Base-by-base conservation (phyloP, 1,140 invertebrate genomes). In the Zaprionus davidi region DNA sequence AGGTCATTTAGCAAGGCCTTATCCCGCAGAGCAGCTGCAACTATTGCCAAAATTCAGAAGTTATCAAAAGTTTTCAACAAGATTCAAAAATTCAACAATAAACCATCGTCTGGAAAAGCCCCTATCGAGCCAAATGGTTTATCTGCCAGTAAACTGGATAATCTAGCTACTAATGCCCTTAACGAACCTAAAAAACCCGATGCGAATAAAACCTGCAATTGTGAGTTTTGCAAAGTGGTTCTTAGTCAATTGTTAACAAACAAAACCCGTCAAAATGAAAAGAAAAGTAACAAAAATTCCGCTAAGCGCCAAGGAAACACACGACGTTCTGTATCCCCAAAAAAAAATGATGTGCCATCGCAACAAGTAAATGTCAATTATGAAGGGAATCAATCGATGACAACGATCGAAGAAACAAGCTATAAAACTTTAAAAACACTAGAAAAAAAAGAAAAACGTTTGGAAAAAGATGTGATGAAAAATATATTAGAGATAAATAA, bases 11-110 rank as follows among this genome's bases (percentile, higher is more conserved):
- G 66, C 34, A 75, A 75, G 24, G 13, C 72, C 0, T 20, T 75
- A 12, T 64, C 72, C 4, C 66, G 67, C 0, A 62, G 51, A 28
- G 72, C 72, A 20, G 72, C 53, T 26, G 67, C 66, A 11, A 63
- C 72, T 31, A 70, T 75, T n/a, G 64, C 31, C 51, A 75, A 71
- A 71, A 63, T 75, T 36, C 72, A 70, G 41, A 75, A 64, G n/a
- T 31, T 75, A 1, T 70, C 72, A n/a, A 70, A 64, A 51, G 57
- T 41, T 26, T 69, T 74, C 15, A 69, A 74, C 22, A 74, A 69
- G 31, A 46, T 17, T 9, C 41, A 46, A 46, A 74, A 69, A 62
- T 55, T 57, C 5, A 68, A 55, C 5, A 36, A 46, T 7, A 73
- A 62, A 17, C n/a, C 15, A 2, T 59, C 17, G 38, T 3, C 31